Percentiles rank a stretch among this genome's conserved stretches.
Evolutionary conservation across 2,797 vertebrate species (phyloP).

Genomic region (Acanthurus lineatus): DNA sequence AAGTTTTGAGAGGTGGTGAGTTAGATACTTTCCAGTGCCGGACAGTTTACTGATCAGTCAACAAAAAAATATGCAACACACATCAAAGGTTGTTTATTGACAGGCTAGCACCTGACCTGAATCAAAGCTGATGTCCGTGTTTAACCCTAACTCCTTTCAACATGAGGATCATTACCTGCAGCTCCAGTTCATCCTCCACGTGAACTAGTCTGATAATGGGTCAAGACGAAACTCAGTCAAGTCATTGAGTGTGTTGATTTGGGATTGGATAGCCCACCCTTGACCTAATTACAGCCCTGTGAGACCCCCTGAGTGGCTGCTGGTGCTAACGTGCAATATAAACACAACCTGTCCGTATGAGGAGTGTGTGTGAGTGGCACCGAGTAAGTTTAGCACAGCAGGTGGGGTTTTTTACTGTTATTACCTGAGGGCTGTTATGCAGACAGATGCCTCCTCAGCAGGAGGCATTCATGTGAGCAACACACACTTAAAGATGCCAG

Average conservation of each 20-base stretch:
- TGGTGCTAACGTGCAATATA: conserved; percentile 65
- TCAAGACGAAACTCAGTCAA: conserved; percentile 49
- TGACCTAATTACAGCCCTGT: conserved; percentile 77
- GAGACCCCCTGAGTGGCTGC: conserved; percentile 62
- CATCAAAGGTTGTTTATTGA: background rate
- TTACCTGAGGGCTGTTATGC: conserved; percentile 80
- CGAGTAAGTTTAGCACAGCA: conserved; percentile 71
- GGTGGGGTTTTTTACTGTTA: conserved; percentile 79
- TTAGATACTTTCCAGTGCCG: background rate
- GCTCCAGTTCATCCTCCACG: conserved; percentile 45
- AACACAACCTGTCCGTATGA: conserved; percentile 70
- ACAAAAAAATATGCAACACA: background rate
- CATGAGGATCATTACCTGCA: conserved; percentile 39
- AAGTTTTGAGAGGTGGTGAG: background rate
- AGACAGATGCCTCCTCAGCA: conserved; percentile 83
- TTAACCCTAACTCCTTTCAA: background rate
- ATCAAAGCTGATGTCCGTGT: conserved; percentile 1
- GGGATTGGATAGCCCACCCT: conserved; percentile 64
- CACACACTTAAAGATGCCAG: conserved; percentile 46
- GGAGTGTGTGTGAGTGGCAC: conserved; percentile 64
- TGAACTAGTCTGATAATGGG: conserved; percentile 56
- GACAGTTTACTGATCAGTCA: background rate
- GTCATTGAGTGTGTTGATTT: conserved; percentile 55
- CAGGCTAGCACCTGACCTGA: background rate
- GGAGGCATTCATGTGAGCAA: conserved; percentile 38